phyloP scores from a whole-genome alignment of 2,888 invertebrate species.

The Perdita meconis region DNA sequence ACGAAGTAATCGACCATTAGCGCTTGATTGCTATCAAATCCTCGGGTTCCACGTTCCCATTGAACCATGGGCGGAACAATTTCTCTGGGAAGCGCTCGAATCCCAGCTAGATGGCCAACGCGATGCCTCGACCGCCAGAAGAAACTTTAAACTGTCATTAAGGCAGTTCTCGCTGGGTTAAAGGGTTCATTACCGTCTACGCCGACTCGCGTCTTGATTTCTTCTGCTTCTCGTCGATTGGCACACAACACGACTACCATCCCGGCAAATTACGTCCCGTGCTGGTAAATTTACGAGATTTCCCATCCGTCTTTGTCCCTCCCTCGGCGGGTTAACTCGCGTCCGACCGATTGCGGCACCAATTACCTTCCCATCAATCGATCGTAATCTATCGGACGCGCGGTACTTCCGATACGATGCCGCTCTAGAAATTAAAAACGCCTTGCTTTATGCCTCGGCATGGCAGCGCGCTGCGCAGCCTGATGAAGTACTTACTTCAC shows the following conservation, averaged over 20 bases:
- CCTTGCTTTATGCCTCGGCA: constrained; percentile 4
- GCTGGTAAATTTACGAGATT: constrained; percentile 59
- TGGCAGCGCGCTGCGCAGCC: neutral
- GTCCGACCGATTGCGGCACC: constrained; percentile 17
- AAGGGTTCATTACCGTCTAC: constrained; percentile 68
- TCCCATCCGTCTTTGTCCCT: constrained; percentile 4
- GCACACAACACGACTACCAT: constrained; percentile 45
- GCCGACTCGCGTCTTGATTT: constrained; percentile 60
- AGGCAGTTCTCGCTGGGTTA: constrained; percentile 61
- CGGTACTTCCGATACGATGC: constrained; percentile 32
- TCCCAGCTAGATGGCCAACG: constrained; percentile 62
- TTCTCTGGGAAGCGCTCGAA: constrained; percentile 45
- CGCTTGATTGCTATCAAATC: constrained; percentile 51
- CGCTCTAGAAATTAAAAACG: constrained; percentile 44
- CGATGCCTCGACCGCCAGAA: constrained; percentile 68
- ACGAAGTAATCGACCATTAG: constrained; percentile 63
- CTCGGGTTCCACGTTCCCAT: constrained; percentile 46
- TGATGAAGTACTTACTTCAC: neutral
- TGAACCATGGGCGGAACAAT: constrained; percentile 38
- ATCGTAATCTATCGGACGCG: constrained; percentile 29
- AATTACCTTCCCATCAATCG: constrained; percentile 34
- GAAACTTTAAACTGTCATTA: constrained; percentile 74
- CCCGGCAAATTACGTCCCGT: constrained; percentile 55
- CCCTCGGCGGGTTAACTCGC: constrained; percentile 21
- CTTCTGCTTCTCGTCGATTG: constrained; percentile 36